Evolutionary conservation across 2,888 invertebrate genomes (phyloP), one percentile per base, ranked within the genome.

Genomic region (Caenorhabditis sp.): DNA sequence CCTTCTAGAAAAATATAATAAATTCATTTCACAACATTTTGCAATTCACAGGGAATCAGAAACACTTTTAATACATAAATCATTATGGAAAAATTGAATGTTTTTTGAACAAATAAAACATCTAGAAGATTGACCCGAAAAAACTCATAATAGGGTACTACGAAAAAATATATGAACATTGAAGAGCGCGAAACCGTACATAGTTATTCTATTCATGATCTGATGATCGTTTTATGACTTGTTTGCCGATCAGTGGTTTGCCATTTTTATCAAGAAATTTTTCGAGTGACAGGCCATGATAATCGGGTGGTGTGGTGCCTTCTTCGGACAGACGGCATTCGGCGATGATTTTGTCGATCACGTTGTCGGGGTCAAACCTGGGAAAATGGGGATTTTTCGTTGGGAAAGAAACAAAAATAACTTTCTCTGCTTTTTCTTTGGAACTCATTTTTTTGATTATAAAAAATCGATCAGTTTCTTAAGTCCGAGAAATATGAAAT

Each of bases 361-460:
- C 77, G 37, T 76, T 77, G 62, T 83, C 84, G 4, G 86, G 79
- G 63, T 86, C 86, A 60, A 84, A 78, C 19, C 86, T 81, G 63
- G 36, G 12, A 36, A 36, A 8, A 8, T 36, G 36, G 12, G 36
- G n/a, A n/a, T n/a, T n/a, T n/a, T n/a, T n/a, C n/a, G n/a, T n/a
- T n/a, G n/a, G n/a, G n/a, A n/a, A n/a, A n/a, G n/a, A n/a, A n/a
- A n/a, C n/a, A n/a, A n/a, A n/a, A n/a, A n/a, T n/a, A n/a, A n/a
- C n/a, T n/a, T n/a, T n/a, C n/a, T n/a, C n/a, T n/a, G n/a, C n/a
- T n/a, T n/a, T n/a, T n/a, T n/a, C n/a, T n/a, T n/a, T n/a, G n/a
- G n/a, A n/a, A n/a, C n/a, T n/a, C n/a, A n/a, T n/a, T n/a, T n/a
- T n/a, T n/a, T n/a, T n/a, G n/a, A n/a, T n/a, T n/a, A n/a, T n/a